Percentiles rank a stretch among this genome's conserved stretches.
Evolutionary conservation across 2,888 invertebrate genomes (phyloP).

Genomic region (Argynnis bischoffii): DNA sequence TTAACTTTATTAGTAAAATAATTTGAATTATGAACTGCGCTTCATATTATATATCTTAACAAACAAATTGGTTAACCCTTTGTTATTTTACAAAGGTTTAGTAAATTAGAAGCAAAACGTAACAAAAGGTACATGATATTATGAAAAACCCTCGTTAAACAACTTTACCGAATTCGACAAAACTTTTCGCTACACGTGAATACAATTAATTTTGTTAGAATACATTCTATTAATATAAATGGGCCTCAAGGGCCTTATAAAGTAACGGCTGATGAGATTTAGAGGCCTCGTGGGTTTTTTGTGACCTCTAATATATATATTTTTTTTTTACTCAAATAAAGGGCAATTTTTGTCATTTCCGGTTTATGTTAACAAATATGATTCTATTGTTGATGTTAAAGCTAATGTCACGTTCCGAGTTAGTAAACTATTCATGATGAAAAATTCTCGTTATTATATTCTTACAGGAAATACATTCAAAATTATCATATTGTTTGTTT

Average conservation of each 20-base stretch:
- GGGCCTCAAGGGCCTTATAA: slow-evolving; percentile 20
- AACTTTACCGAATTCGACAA: background rate
- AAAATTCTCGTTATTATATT: background rate
- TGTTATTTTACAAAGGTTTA: too few relatives aligned
- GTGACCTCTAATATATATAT: slow-evolving; percentile 20
- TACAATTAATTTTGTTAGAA: slow-evolving; percentile 2
- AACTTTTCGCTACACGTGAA: background rate
- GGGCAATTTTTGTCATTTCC: slow-evolving; percentile 22
- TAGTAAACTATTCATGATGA: too few relatives aligned
- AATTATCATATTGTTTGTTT: too few relatives aligned
- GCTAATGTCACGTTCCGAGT: background rate
- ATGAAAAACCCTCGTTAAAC: background rate
- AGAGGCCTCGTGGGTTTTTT: background rate
- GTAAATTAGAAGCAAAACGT: too few relatives aligned
- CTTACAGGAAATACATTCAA: background rate
- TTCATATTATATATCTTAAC: too few relatives aligned
- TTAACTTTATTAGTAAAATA: too few relatives aligned
- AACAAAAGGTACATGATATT: background rate
- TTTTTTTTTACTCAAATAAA: slow-evolving; percentile 15
- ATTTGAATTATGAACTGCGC: too few relatives aligned
- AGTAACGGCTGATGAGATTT: slow-evolving; percentile 5
- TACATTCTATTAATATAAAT: slow-evolving; percentile 10
- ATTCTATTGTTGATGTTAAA: background rate
- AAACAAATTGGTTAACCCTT: too few relatives aligned
- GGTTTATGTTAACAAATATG: slow-evolving; percentile 2